Conservation (phyloP, 2,113 vertebrate species). For the Falcunculus frontatus region DNA sequence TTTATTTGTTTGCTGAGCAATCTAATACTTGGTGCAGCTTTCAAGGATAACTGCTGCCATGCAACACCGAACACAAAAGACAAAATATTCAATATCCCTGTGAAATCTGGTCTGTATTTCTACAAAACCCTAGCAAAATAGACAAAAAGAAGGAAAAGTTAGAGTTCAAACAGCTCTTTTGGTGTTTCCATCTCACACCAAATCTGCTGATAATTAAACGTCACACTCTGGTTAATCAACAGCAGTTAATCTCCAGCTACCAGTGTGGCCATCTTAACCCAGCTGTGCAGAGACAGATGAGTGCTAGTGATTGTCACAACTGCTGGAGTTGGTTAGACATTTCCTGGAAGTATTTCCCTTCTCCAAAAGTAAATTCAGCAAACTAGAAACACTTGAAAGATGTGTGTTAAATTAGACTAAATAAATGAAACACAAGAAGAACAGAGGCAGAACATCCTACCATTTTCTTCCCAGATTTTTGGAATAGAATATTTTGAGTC, state of each 20-base stretch:
- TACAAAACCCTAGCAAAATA: background rate
- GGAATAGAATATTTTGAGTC: background rate
- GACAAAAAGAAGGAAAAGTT: background rate
- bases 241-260: background rate
- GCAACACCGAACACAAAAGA: background rate
- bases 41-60: background rate
- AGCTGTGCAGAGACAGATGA: background rate
- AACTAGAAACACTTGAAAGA: background rate
- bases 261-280: background rate
- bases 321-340: background rate
- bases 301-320: background rate
- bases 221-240: background rate
- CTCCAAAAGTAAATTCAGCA: background rate
- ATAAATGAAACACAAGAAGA: background rate
- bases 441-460: background rate
- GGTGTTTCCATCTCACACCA: background rate
- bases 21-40: background rate
- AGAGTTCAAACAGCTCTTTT: background rate
- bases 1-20: background rate
- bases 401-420: background rate
- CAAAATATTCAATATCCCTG: background rate
- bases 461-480: background rate
- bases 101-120: background rate
- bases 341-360: background rate
- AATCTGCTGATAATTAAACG: background rate